Evolutionary conservation across 2,797 vertebrate genomes (phyloP), one percentile per base, ranked within the genome.

Genomic region (Sylvilagus floridanus): DNA sequence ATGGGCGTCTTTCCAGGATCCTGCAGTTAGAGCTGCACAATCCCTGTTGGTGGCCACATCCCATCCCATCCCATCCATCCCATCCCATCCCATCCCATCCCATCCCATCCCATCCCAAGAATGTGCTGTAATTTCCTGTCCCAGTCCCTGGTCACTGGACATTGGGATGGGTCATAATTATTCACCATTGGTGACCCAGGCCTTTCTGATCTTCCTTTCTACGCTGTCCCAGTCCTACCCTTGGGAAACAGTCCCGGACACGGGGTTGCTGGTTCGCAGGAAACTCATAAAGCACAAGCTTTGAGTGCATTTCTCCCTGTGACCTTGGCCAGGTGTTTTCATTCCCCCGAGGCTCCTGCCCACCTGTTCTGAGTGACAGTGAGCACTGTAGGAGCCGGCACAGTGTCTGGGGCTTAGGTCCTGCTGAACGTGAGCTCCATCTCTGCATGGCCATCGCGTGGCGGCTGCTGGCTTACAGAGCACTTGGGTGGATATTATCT

Each of bases 81-180:
- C 37, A 7, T 0, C 37, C 37, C 37, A 42, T 1, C 37, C 37
- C 37, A 42, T 42, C 37, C 42, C 42, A 42, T 42, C 42, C 8
- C 42, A 47, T 47, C 42, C 10, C 21, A 68, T 21, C 50, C 73
- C 68, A 1, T 22, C 54, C 78, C 2, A 21, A 42, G 88, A 22
- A 77, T 1, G 10, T 2, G 0, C 37, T 8, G 0, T 30, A 0
- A 0, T 19, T 26, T 62, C 5, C 17, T 42, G 71, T 68, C n/a
- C 24, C 3, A 0, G 19, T 22, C 91, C 90, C 86, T 26, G 35
- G 65, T 7, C 16, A 6, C 22, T 24, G 9, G 42, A 28, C 63
- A 35, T 77, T 24, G 19, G 30, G 42, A 57, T 65, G 3, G 14
- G 37, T 68, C n/a, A 37, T 90, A 5, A 62, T 21, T 84, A n/a